Conservation (phyloP, 2,888 invertebrate genomes). For the Phalera bucephala region DNA sequence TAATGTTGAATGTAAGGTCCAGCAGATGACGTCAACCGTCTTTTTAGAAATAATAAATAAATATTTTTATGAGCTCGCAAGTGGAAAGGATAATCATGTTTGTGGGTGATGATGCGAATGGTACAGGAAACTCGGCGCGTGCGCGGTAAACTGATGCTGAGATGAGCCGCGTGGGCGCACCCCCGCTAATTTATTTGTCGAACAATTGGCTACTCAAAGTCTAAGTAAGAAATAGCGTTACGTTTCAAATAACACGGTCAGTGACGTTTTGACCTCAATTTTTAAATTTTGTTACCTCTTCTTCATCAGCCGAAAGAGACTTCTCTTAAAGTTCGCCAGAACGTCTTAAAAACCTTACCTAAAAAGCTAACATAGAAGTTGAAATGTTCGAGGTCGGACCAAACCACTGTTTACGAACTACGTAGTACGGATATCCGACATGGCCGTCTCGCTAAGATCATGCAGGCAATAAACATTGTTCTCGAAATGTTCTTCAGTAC, state of each 20-base stretch:
- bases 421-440: background rate
- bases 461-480: conserved; percentile 54
- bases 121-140: conserved; percentile 73
- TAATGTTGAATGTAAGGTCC: no score
- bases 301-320: no score
- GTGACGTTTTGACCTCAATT: conserved; percentile 10
- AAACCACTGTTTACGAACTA: no score
- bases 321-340: no score
- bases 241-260: conserved; percentile 22
- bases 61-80: conserved; percentile 40
- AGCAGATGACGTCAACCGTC: conserved; percentile 48
- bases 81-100: conserved; percentile 49
- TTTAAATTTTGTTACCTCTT: background rate
- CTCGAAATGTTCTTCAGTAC: conserved; percentile 53
- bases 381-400: no score
- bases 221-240: conserved; percentile 34
- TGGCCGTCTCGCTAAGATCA: conserved; percentile 31
- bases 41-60: conserved; percentile 45
- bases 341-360: no score
- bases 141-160: conserved; percentile 70
- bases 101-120: conserved; percentile 65
- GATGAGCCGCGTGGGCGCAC: conserved; percentile 77
- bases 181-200: conserved; percentile 62
- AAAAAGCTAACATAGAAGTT: no score
- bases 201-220: conserved; percentile 55